Conservation (phyloP, 2,113 vertebrate species). For the Chionodraco myersi region DNA sequence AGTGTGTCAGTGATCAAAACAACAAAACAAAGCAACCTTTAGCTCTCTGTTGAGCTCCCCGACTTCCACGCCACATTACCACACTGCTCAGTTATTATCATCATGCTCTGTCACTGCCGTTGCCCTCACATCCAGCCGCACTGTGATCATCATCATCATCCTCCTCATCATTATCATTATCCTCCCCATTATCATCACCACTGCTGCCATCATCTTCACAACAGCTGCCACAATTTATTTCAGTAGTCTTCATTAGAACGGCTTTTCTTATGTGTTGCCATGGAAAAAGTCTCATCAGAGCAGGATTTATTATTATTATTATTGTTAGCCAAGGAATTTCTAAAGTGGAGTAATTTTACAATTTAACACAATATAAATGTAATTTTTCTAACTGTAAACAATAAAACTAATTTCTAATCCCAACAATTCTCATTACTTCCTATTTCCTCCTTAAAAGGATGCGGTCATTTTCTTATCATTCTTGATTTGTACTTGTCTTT, state of each 20-base stretch:
- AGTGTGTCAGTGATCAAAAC: constrained; percentile 50
- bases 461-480: not conserved
- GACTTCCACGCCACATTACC: constrained; percentile 37
- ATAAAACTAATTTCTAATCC: not conserved
- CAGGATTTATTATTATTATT: not conserved
- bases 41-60: not conserved
- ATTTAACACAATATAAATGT: constrained; percentile 5
- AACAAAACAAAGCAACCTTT: constrained; percentile 49
- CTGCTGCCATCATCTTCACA: constrained; percentile 4
- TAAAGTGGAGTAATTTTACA: not conserved
- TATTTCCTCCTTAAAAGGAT: not conserved
- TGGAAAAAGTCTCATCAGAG: not conserved
- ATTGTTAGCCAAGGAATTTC: not conserved
- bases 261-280: constrained; percentile 5
- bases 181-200: constrained; percentile 37
- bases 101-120: constrained; percentile 35
- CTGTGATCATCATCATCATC: constrained; percentile 33
- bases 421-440: not conserved
- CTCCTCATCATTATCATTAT: constrained; percentile 26
- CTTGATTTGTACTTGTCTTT: not conserved
- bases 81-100: constrained; percentile 18
- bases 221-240: constrained; percentile 37
- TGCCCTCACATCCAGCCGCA: constrained; percentile 32
- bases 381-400: not conserved
- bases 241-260: not conserved